These are phyloP conservation scores for Tanypteryx hageni DNA, from an alignment of 2,888 invertebrate species.

Conservation along the genomic window DNA sequence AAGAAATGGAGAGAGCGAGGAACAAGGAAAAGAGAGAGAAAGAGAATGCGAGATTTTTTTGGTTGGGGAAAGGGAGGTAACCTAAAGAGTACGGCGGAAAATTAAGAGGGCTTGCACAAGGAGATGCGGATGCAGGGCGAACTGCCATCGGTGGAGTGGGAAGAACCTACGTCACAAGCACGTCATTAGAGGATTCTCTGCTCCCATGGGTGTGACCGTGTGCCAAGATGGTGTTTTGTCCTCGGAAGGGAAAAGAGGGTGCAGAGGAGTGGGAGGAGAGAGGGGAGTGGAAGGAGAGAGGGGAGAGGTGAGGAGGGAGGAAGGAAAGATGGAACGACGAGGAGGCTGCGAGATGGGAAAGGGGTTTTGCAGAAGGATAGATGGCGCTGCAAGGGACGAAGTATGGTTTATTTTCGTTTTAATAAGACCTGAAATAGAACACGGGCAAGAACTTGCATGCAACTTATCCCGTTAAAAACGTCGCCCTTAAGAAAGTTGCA, in stretches of 20 bases:
- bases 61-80: background rate
- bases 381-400: background rate
- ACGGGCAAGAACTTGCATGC: background rate
- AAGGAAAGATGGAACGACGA: background rate
- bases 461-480: conserved; percentile 8
- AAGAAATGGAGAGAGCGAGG: background rate
- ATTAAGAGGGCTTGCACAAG: conserved; percentile 45
- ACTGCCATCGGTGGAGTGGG: background rate
- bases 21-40: background rate
- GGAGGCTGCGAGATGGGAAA: background rate
- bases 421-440: conserved; percentile 60
- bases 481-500: conserved; percentile 21
- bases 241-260: background rate
- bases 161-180: conserved; percentile 32
- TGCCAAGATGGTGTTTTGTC: background rate
- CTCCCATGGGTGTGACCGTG: background rate
- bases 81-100: background rate
- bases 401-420: conserved; percentile 23
- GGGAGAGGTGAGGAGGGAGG: background rate
- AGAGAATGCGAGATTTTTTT: background rate
- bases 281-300: background rate
- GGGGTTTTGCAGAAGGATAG: background rate
- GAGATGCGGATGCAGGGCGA: conserved; percentile 22
- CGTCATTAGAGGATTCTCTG: conserved; percentile 53
- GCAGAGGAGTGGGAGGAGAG: background rate